A percentile compares a stretch with the other conserved stretches of the same genome.
phyloP scores from a whole-genome alignment of 2,113 vertebrate species.

The human (Homo sapiens) region GRCh38 chr14:36976501-36977000 shows the following conservation, averaged over 20 bases:
- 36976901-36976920: background rate
- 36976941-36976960: slow-evolving; percentile 3
- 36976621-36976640: background rate
- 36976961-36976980: background rate
- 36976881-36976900: background rate
- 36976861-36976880: background rate
- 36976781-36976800: background rate
- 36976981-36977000: background rate
- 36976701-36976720: background rate
- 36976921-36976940: background rate
- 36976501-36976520: slow-evolving; percentile 48
- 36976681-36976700: slow-evolving; percentile 49
- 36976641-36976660: background rate
- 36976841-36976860: background rate
- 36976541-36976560: slow-evolving; percentile 2
- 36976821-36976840: background rate
- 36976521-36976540: slow-evolving; percentile 31
- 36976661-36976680: background rate
- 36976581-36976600: background rate
- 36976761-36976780: slow-evolving; percentile 18
- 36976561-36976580: background rate
- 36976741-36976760: slow-evolving; percentile 1
- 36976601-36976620: background rate
- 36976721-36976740: background rate
- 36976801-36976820: background rate